Percentiles rank a stretch among this genome's conserved stretches.
Conservation (phyloP, 2,797 vertebrate genomes). For the Periparus ater region DNA sequence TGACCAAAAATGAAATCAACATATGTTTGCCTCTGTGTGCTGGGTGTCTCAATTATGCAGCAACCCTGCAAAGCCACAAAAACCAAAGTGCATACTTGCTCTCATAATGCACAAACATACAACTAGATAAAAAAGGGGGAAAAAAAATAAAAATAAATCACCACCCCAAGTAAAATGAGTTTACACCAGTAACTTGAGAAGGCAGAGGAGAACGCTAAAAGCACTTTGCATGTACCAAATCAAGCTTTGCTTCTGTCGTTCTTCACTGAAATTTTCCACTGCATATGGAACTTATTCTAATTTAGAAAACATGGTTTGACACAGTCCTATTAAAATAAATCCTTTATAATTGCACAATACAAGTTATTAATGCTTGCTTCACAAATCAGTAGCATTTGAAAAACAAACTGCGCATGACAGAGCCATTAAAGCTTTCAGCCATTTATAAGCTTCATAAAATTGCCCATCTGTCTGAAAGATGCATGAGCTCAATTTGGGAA, state of each 20-base stretch:
- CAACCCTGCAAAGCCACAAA: neutral
- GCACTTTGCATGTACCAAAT: fast-evolving
- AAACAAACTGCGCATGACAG: neutral
- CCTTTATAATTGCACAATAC: neutral
- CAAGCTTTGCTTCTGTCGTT: neutral
- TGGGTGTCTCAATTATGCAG: neutral
- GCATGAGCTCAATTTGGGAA: neutral
- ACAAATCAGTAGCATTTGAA: neutral
- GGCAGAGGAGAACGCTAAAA: neutral
- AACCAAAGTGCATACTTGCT: neutral
- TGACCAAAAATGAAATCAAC: neutral
- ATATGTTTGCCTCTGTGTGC: neutral
- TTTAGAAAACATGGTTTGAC: neutral
- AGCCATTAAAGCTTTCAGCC: neutral
- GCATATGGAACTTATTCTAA: neutral
- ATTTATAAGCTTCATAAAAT: constrained; percentile 8
- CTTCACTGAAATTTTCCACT: neutral
- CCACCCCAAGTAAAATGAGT: neutral
- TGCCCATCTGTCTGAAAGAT: constrained; percentile 16
- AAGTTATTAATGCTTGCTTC: neutral
- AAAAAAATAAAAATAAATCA: no score
- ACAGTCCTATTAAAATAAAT: neutral
- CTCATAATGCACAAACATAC: neutral
- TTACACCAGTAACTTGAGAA: neutral
- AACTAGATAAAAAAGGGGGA: neutral